phyloP scores from a whole-genome alignment of 1,140 invertebrate genomes.

The Drosophila kurseongensis region DNA sequence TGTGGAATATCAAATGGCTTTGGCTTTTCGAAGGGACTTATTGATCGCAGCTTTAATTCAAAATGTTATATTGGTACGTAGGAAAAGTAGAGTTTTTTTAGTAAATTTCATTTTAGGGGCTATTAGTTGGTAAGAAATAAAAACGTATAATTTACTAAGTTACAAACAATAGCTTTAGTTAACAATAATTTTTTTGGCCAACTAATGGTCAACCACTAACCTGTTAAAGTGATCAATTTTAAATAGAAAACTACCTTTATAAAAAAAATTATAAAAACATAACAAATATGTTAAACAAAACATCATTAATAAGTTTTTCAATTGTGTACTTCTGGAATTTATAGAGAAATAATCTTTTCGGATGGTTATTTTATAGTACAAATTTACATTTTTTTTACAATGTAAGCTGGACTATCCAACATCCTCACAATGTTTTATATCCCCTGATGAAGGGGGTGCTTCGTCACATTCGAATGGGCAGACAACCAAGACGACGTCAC shows the following conservation, averaged over 20 bases:
- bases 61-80: neutral
- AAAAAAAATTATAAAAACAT: no score
- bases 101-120: no score
- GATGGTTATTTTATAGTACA: neutral
- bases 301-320: no score
- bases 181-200: no score
- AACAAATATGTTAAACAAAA: no score
- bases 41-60: neutral
- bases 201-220: no score
- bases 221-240: no score
- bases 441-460: conserved; percentile 6
- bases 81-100: no score
- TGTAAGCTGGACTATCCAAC: neutral
- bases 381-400: neutral
- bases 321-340: neutral
- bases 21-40: neutral
- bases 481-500: conserved; percentile 41
- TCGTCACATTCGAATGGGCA: conserved; percentile 62
- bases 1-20: conserved; percentile 15
- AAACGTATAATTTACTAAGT: no score
- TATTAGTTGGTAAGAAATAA: no score
- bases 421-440: conserved; percentile 1
- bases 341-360: neutral
- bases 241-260: no score
- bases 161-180: no score